Conservation (phyloP, 2,888 invertebrate species). For the Pegoplata infirma region DNA sequence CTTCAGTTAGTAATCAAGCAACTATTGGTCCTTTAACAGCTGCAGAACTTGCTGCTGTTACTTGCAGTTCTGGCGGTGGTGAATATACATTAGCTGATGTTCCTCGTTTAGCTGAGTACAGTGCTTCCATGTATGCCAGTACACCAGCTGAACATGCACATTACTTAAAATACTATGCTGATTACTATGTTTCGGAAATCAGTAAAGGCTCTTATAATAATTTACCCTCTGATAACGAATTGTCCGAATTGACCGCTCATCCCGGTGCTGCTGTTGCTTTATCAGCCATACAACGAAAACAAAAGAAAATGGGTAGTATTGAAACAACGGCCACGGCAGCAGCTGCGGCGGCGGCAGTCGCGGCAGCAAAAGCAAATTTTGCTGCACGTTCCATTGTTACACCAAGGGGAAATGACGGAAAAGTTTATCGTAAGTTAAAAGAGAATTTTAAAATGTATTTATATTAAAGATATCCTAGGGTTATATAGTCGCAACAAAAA, state of each 20-base stretch:
- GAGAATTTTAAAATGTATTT: neutral
- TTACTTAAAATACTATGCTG: slow-evolving; percentile 85
- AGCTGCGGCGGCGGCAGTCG: slow-evolving; percentile 75
- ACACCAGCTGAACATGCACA: slow-evolving; percentile 85
- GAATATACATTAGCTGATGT: slow-evolving; percentile 82
- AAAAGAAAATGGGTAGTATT: slow-evolving; percentile 75
- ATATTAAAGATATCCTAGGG: neutral
- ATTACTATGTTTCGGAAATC: slow-evolving; percentile 82
- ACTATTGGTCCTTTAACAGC: slow-evolving; percentile 61
- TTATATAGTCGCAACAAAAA: too few relatives aligned
- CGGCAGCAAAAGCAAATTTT: slow-evolving; percentile 64
- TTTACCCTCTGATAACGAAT: slow-evolving; percentile 70
- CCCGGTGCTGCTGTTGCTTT: slow-evolving; percentile 94
- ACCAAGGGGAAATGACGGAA: slow-evolving; percentile 76
- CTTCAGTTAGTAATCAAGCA: slow-evolving; percentile 19
- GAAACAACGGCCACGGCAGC: slow-evolving; percentile 75
- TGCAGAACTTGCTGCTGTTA: slow-evolving; percentile 51
- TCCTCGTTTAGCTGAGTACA: slow-evolving; percentile 86
- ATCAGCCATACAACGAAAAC: slow-evolving; percentile 84
- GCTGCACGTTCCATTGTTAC: slow-evolving; percentile 64
- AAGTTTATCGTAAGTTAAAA: slow-evolving; percentile 74
- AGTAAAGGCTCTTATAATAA: slow-evolving; percentile 73
- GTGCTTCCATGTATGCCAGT: slow-evolving; percentile 86
- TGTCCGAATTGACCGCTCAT: slow-evolving; percentile 83
- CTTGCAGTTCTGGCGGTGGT: slow-evolving; percentile 44